phyloP scores from a whole-genome alignment of 2,113 vertebrate genomes.

The Pluvialis apricaria region DNA sequence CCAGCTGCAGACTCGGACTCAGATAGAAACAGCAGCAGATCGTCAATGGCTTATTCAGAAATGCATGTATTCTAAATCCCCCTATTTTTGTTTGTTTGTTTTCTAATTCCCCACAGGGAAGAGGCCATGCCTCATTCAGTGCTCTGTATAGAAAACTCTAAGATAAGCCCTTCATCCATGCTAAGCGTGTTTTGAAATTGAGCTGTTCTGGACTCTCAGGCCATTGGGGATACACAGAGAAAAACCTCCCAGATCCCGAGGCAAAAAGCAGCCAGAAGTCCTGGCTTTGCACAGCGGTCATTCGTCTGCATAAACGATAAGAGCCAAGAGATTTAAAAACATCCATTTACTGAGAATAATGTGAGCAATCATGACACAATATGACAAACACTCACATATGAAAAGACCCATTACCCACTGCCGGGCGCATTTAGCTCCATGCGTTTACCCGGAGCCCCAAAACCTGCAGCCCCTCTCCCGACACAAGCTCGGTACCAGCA shows the following conservation, averaged over 20 bases:
- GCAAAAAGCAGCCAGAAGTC: background rate
- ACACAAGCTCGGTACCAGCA: background rate
- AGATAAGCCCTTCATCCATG: background rate
- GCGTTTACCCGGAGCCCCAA: accelerated
- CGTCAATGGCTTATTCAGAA: background rate
- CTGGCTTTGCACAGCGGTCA: background rate
- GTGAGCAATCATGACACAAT: accelerated
- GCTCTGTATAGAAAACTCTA: background rate
- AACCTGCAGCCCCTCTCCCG: background rate
- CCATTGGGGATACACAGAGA: background rate
- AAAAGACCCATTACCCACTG: background rate
- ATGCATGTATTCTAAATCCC: background rate
- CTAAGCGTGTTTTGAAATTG: accelerated
- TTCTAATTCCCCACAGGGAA: background rate
- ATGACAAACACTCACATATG: accelerated
- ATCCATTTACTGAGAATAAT: background rate
- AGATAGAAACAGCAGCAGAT: background rate
- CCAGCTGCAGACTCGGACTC: background rate
- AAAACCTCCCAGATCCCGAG: background rate
- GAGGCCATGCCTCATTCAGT: background rate
- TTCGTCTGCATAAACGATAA: accelerated
- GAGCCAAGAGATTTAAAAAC: background rate
- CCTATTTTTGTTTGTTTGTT: background rate
- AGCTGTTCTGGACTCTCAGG: background rate
- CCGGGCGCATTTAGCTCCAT: accelerated